phyloP scores from a whole-genome alignment of 2,888 invertebrate species.

The Microdon myrmicae region DNA sequence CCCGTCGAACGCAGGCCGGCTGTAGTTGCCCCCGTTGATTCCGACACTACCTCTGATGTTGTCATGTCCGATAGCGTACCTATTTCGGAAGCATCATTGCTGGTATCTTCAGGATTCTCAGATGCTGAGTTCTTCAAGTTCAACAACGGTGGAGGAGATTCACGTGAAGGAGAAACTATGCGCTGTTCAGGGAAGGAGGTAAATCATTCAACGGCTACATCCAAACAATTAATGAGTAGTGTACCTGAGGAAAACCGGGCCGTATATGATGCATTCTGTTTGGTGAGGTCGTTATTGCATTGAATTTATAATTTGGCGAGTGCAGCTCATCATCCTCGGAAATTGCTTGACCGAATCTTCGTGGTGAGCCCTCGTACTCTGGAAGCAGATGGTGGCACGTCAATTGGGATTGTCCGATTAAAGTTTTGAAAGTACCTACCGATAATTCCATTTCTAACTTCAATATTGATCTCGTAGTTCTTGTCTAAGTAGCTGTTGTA shows the following conservation, averaged over 20 bases:
- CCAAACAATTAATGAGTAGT: conserved; percentile 26
- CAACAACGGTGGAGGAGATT: conserved; percentile 58
- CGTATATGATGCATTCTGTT: conserved; percentile 80
- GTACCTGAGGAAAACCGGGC: conserved; percentile 86
- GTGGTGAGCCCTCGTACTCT: conserved; percentile 89
- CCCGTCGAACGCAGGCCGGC: conserved; percentile 42
- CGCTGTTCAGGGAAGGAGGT: conserved; percentile 55
- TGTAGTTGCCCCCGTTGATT: conserved; percentile 23
- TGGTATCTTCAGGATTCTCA: conserved; percentile 66
- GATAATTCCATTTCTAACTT: conserved; percentile 54
- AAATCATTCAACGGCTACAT: conserved; percentile 27
- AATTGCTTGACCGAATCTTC: conserved; percentile 79
- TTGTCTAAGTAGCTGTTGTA: conserved; percentile 59
- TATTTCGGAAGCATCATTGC: conserved; percentile 67
- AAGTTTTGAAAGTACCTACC: conserved; percentile 34
- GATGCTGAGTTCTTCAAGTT: conserved; percentile 58
- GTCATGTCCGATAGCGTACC: conserved; percentile 66
- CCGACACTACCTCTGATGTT: conserved; percentile 61
- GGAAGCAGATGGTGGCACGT: conserved; percentile 62
- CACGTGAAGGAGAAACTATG: conserved; percentile 63
- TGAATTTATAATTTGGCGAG: conserved; percentile 63
- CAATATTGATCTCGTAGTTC: conserved; percentile 59
- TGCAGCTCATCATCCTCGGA: conserved; percentile 53
- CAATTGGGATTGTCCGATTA: neutral
- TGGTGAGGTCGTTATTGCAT: conserved; percentile 71